These are phyloP conservation scores for Chionis minor DNA, from an alignment of 2,113 vertebrate genomes.

Conservation along the genomic window DNA sequence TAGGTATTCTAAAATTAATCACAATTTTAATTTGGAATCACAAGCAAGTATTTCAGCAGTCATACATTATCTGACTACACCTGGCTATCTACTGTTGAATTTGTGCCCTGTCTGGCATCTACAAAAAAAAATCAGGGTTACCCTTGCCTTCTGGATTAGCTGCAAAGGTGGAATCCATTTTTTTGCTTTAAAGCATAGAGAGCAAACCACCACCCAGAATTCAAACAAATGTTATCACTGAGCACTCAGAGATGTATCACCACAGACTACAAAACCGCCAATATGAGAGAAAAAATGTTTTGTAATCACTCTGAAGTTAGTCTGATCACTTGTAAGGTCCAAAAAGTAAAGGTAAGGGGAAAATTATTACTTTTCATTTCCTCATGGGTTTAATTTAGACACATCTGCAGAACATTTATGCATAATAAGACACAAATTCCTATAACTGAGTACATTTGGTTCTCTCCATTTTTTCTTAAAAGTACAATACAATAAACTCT, in stretches of 20 bases:
- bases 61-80: neutral
- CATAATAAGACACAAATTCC: neutral
- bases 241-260: neutral
- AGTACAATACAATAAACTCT: neutral
- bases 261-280: neutral
- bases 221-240: neutral
- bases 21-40: neutral
- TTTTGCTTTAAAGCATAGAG: neutral
- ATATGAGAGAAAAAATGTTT: neutral
- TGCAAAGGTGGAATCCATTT: neutral
- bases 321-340: neutral
- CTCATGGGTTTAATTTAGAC: neutral
- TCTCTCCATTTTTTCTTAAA: neutral
- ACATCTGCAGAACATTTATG: neutral
- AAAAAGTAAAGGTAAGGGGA: neutral
- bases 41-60: neutral
- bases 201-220: neutral
- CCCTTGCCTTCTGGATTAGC: neutral
- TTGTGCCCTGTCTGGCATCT: neutral
- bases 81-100: neutral
- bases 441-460: neutral
- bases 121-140: neutral
- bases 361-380: neutral
- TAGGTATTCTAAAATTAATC: constrained; percentile 19
- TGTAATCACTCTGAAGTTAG: neutral